phyloP scores from a whole-genome alignment of 2,113 vertebrate genomes.

The Amphiprion ocellaris region DNA sequence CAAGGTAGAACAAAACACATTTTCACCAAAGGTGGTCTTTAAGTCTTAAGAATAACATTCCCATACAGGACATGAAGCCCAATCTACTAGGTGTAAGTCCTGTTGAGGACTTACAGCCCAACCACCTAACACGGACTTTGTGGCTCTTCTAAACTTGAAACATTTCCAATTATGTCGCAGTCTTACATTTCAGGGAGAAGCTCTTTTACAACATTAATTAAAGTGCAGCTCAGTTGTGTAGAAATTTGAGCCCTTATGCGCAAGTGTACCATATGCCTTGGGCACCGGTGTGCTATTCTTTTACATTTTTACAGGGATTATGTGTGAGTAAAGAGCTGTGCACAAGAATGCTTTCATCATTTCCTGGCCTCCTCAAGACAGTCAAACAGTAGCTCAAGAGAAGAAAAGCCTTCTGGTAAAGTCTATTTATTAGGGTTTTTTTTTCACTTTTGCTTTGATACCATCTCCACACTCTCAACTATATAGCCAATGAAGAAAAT shows the following conservation, averaged over 20 bases:
- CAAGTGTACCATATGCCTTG: neutral
- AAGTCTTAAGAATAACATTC: no score
- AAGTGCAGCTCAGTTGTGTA: no score
- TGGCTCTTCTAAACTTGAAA: no score
- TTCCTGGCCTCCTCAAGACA: neutral
- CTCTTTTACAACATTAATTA: no score
- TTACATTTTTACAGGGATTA: neutral
- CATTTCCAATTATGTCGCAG: no score
- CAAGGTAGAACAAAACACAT: no score
- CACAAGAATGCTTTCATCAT: conserved; percentile 8
- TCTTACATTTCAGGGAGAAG: no score
- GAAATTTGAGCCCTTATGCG: neutral
- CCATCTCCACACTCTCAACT: neutral
- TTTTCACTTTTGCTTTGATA: neutral
- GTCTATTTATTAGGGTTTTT: neutral
- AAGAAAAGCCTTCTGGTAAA: neutral
- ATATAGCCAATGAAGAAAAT: neutral
- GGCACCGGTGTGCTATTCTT: neutral
- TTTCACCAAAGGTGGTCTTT: no score
- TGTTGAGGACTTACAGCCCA: no score
- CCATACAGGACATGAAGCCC: no score
- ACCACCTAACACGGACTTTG: no score
- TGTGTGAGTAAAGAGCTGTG: neutral
- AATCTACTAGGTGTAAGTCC: no score
- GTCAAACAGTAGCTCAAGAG: neutral